Conservation (phyloP, 2,888 invertebrate species). For the Mythimna loreyi region DNA sequence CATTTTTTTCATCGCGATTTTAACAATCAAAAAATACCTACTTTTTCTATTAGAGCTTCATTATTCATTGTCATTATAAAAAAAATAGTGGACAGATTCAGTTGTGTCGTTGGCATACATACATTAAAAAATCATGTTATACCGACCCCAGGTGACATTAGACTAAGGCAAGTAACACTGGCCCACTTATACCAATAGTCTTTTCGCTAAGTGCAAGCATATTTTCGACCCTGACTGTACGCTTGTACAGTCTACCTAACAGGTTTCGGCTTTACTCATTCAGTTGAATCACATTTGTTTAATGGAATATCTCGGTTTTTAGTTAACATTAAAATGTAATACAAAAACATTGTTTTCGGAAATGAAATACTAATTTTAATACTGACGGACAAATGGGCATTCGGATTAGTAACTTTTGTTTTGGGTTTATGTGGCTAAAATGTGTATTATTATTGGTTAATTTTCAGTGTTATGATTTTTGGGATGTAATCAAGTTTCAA, state of each 20-base stretch:
- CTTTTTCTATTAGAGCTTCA: too few species aligned
- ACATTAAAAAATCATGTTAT: too few species aligned
- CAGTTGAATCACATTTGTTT: constrained; percentile 36
- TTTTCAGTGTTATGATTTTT: not conserved
- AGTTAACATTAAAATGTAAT: constrained; percentile 41
- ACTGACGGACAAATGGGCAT: not conserved
- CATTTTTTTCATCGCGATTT: too few species aligned
- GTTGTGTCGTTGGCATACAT: too few species aligned
- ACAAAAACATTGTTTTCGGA: constrained; percentile 22
- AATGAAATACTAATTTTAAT: constrained; percentile 11
- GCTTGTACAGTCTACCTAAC: constrained; percentile 33
- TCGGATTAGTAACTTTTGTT: not conserved
- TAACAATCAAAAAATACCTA: too few species aligned
- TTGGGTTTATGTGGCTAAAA: not conserved
- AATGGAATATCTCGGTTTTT: constrained; percentile 41
- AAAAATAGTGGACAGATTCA: too few species aligned
- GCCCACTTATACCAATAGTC: not conserved
- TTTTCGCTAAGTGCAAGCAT: not conserved
- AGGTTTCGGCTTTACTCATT: constrained; percentile 37
- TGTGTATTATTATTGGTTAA: not conserved
- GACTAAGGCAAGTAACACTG: too few species aligned
- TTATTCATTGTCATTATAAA: too few species aligned
- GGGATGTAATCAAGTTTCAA: too few species aligned
- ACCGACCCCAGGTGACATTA: too few species aligned
- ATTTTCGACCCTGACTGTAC: constrained; percentile 12